Conservation (phyloP, 64 coral and sea anemone species). For the Stylophora pistillata region DNA sequence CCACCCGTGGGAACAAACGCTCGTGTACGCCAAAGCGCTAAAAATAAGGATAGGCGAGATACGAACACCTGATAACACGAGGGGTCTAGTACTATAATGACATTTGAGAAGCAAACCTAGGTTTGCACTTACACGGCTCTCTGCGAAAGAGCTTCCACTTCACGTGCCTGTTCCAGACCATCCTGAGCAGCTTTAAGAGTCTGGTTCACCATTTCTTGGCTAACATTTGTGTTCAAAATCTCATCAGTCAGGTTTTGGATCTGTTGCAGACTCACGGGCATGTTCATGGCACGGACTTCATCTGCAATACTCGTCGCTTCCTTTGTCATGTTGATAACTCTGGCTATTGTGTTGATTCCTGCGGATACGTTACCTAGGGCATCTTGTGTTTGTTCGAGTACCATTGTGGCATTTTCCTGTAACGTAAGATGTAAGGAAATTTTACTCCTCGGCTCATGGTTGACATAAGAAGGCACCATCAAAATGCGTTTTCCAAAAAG, state of each 20-base stretch:
- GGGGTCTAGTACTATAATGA: too few species aligned
- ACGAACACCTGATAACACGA: too few species aligned
- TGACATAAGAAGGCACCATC: not conserved
- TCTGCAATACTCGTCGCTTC: conserved; percentile 70
- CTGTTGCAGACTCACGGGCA: conserved; percentile 72
- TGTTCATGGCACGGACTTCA: conserved; percentile 51
- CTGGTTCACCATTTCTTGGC: conserved; percentile 67
- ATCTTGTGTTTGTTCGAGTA: conserved; percentile 58
- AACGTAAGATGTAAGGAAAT: not conserved
- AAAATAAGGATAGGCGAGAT: not conserved
- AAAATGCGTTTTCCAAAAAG: too few species aligned
- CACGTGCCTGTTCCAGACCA: conserved; percentile 65
- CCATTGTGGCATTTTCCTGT: conserved; percentile 75
- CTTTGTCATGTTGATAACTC: conserved; percentile 54
- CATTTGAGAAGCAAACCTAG: too few species aligned
- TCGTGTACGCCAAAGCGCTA: too few species aligned
- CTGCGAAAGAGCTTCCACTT: conserved; percentile 70
- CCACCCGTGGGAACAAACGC: too few species aligned
- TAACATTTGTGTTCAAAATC: conserved; percentile 72
- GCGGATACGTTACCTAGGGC: conserved; percentile 71
- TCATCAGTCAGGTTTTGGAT: conserved; percentile 73
- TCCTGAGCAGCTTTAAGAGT: conserved; percentile 77
- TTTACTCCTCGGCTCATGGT: not conserved
- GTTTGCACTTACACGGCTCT: conserved; percentile 78
- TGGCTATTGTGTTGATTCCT: conserved; percentile 74